A percentile compares a stretch with the other conserved stretches of the same genome.
phyloP scores from a whole-genome alignment of 2,113 vertebrate genomes.

The Athene noctua region DNA sequence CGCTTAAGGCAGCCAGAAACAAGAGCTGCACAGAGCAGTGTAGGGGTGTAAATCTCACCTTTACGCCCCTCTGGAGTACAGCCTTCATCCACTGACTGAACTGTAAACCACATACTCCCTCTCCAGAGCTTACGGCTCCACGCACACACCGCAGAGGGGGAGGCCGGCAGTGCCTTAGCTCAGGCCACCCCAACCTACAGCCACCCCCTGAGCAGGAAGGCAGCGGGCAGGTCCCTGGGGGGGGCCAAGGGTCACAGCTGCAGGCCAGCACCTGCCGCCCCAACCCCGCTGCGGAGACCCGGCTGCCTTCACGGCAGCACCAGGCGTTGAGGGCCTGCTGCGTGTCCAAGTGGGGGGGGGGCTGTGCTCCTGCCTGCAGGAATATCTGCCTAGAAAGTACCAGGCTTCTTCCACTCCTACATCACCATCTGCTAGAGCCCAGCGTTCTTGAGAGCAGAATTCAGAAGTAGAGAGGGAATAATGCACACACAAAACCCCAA shows the following conservation, averaged over 20 bases:
- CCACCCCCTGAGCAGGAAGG: rapidly evolving
- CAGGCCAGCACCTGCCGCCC: too few species aligned
- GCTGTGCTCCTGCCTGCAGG: not conserved
- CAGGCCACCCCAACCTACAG: rapidly evolving
- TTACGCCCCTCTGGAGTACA: rapidly evolving
- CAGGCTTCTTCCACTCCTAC: not conserved
- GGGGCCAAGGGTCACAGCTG: rapidly evolving
- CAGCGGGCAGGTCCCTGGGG: too few species aligned
- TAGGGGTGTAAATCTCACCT: too few species aligned
- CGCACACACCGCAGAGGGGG: rapidly evolving
- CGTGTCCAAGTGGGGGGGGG: rapidly evolving
- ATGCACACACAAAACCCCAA: not conserved
- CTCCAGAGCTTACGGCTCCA: rapidly evolving
- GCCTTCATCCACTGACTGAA: not conserved
- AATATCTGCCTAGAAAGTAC: not conserved
- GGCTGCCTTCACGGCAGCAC: not conserved
- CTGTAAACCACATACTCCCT: rapidly evolving
- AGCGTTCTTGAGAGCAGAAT: not conserved
- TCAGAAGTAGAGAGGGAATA: not conserved
- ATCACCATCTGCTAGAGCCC: not conserved
- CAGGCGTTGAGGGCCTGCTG: not conserved
- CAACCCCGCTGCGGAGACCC: too few species aligned
- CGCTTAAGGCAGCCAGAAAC: not conserved
- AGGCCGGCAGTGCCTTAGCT: rapidly evolving
- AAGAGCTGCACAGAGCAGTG: not conserved